Conservation (phyloP, 2,113 vertebrate species). For the Crotalus tigris region DNA sequence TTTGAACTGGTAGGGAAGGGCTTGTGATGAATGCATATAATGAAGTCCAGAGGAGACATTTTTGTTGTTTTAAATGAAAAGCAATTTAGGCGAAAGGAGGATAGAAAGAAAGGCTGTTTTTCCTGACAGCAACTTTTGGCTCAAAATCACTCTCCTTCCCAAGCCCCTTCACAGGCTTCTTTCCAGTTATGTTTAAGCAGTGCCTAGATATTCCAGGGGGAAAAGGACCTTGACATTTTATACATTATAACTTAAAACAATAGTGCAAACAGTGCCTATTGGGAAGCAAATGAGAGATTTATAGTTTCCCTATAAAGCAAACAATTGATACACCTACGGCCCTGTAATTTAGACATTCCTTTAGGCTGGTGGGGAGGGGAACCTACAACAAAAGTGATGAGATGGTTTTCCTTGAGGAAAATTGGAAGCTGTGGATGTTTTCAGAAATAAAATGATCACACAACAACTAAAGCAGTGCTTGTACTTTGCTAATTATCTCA, state of each 20-base stretch:
- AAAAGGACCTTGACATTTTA: conserved; percentile 49
- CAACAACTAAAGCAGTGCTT: conserved; percentile 49
- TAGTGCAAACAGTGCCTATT: conserved; percentile 39
- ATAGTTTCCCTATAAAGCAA: conserved; percentile 30
- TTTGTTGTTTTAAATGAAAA: background rate
- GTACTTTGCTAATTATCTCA: conserved; percentile 41
- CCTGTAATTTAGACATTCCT: conserved; percentile 54
- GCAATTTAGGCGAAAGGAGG: background rate
- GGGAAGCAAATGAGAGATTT: conserved; percentile 40
- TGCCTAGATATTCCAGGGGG: conserved; percentile 53
- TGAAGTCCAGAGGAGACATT: background rate
- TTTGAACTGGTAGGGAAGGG: background rate
- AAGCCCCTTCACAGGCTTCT: background rate
- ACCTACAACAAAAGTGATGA: conserved; percentile 32
- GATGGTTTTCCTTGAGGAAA: conserved; percentile 43
- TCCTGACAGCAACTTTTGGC: background rate
- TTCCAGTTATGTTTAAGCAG: conserved; percentile 22
- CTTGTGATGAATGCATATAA: background rate
- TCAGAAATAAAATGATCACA: conserved; percentile 35
- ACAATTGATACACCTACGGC: conserved; percentile 54
- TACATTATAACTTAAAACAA: conserved; percentile 50
- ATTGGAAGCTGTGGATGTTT: conserved; percentile 42
- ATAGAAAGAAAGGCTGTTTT: background rate
- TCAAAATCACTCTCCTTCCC: background rate
- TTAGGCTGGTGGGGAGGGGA: conserved; percentile 35